Conservation (phyloP, 2,797 vertebrate species). For the Phylloscopus collybita region DNA sequence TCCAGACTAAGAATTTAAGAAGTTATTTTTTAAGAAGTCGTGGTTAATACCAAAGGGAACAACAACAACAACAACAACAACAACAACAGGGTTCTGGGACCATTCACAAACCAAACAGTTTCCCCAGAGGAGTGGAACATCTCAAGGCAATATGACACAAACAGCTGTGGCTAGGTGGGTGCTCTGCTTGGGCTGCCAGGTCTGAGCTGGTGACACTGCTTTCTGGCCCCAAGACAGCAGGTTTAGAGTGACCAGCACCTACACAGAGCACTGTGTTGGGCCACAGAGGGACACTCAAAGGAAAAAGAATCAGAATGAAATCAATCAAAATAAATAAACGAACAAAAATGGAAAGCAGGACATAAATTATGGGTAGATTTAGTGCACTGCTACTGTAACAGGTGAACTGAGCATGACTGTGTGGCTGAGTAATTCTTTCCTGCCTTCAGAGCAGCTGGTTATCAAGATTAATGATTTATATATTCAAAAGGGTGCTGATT, state of each 20-base stretch:
- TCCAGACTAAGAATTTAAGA: neutral
- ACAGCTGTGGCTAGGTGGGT: neutral
- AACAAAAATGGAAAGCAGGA: neutral
- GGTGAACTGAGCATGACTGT: neutral
- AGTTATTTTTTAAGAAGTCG: neutral
- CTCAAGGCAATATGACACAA: rapidly evolving
- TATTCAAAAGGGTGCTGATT: neutral
- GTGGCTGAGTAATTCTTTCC: neutral
- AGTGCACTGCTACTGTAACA: neutral
- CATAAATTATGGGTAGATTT: neutral
- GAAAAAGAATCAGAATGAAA: neutral
- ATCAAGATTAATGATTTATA: neutral
- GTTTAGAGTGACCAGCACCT: neutral
- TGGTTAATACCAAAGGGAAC: neutral
- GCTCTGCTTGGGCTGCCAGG: neutral
- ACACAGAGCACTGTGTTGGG: neutral
- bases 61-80: neutral
- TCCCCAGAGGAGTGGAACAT: neutral
- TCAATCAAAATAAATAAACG: neutral
- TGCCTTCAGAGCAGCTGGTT: neutral
- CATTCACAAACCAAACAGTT: neutral
- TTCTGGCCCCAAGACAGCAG: neutral
- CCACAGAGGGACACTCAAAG: neutral
- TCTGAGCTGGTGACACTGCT: neutral
- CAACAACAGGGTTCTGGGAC: neutral